Conservation (phyloP, 2,797 vertebrate species). For the Galago senegalensis region DNA sequence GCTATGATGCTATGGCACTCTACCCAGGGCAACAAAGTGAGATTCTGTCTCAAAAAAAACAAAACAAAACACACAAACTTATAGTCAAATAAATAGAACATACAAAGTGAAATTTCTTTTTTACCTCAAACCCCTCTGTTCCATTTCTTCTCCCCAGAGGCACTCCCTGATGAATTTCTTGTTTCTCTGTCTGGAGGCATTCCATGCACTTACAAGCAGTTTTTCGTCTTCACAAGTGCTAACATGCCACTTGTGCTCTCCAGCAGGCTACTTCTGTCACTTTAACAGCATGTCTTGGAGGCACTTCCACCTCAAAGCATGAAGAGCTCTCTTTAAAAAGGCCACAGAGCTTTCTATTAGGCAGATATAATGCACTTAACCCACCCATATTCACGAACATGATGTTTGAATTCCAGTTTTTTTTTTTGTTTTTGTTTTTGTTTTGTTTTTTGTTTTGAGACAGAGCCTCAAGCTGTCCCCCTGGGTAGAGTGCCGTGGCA, state of each 20-base stretch:
- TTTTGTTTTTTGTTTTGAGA: too few relatives aligned
- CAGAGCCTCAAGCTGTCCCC: too few relatives aligned
- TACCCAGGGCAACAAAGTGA: too few relatives aligned
- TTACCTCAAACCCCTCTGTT: neutral
- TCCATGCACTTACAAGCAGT: neutral
- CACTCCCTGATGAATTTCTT: neutral
- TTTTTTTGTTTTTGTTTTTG: too few relatives aligned
- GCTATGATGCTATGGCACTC: too few relatives aligned
- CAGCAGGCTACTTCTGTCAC: neutral
- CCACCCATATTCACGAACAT: rapidly evolving
- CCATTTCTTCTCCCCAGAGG: neutral
- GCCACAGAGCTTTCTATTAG: neutral
- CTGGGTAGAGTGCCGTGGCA: too few relatives aligned
- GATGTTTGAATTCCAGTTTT: neutral
- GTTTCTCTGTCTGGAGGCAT: neutral
- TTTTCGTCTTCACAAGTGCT: neutral
- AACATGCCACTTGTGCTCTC: neutral
- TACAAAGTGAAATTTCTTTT: neutral
- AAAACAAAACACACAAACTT: too few relatives aligned
- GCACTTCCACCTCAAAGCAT: neutral
- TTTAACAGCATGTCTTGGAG: conserved; percentile 8
- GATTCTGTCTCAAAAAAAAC: too few relatives aligned
- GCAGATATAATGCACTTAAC: conserved; percentile 1
- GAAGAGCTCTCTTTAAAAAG: conserved; percentile 4
- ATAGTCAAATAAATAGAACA: neutral